Percentiles rank a stretch among this genome's conserved stretches.
phyloP scores from a whole-genome alignment of 2,113 vertebrate species.

The Meleagris gallopavo region DNA sequence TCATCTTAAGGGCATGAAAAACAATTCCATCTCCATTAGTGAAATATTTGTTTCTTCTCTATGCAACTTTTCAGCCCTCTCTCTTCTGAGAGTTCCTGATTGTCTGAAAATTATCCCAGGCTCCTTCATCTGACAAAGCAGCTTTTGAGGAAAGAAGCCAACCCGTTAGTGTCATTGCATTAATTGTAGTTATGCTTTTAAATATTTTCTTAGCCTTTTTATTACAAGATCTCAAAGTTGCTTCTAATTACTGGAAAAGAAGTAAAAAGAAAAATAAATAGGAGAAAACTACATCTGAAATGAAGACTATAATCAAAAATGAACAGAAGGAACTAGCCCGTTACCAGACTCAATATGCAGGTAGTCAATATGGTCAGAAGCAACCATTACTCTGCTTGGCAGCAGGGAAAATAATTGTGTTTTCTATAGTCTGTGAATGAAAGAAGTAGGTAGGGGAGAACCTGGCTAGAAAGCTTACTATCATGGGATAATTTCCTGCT shows the following conservation, averaged over 20 bases:
- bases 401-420: background rate
- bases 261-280: background rate
- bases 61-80: background rate
- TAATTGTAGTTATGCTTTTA: background rate
- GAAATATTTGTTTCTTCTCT: background rate
- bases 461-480: background rate
- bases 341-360: background rate
- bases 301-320: background rate
- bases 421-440: background rate
- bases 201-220: background rate
- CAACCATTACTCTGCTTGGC: background rate
- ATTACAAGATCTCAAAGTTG: background rate
- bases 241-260: background rate
- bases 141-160: background rate
- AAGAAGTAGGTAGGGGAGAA: background rate
- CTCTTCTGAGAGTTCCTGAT: background rate
- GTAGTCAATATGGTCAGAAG: background rate
- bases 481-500: background rate
- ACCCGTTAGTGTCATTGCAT: background rate
- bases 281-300: background rate
- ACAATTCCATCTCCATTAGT: background rate
- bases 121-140: background rate
- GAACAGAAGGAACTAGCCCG: background rate
- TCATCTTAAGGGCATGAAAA: background rate
- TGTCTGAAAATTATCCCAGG: background rate